Evolutionary conservation across 2,113 vertebrate species (phyloP).

Genomic region (Oreotragus oreotragus): DNA sequence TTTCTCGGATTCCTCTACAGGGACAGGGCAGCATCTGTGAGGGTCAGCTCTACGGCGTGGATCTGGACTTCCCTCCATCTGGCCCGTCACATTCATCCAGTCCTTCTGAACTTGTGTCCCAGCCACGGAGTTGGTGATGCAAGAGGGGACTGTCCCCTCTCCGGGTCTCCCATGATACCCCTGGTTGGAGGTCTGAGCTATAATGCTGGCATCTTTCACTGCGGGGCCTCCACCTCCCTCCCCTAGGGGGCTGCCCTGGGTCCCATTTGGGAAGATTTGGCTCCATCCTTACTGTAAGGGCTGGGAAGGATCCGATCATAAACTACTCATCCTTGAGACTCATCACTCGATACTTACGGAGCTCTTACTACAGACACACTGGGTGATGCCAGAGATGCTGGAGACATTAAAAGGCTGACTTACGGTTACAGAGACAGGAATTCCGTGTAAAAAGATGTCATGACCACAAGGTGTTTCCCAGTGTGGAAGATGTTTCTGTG

Average conservation of each 20-base stretch:
- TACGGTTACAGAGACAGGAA: neutral
- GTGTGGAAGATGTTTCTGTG: neutral
- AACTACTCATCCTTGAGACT: neutral
- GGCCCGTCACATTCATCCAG: neutral
- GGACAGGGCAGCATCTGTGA: neutral
- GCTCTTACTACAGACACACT: neutral
- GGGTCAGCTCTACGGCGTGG: too few relatives aligned
- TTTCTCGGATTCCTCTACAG: neutral
- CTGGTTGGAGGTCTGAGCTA: neutral
- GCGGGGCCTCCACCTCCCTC: too few relatives aligned
- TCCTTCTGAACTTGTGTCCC: neutral
- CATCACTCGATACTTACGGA: neutral
- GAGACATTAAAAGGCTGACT: neutral
- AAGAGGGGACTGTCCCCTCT: neutral
- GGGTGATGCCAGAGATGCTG: neutral
- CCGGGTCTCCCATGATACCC: neutral
- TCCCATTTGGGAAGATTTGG: neutral
- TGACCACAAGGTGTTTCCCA: neutral
- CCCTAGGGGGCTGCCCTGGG: neutral
- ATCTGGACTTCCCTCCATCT: neutral
- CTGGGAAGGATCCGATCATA: neutral
- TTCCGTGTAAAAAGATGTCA: neutral
- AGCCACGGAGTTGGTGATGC: neutral
- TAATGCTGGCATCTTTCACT: neutral
- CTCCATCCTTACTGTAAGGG: neutral